Evolutionary conservation across 2,888 invertebrate genomes (phyloP).

Genomic region (Agelastica alni): DNA sequence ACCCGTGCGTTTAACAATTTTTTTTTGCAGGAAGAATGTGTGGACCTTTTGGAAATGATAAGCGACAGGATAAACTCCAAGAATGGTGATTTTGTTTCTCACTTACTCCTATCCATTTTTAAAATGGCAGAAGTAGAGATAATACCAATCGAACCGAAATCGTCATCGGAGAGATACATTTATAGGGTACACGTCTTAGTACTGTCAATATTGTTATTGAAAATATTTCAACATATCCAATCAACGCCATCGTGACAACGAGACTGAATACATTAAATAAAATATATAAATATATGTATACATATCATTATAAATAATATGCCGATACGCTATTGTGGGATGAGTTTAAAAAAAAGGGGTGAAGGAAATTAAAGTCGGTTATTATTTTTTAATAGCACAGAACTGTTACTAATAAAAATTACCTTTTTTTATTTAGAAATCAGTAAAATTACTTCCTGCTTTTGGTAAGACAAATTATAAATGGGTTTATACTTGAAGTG

Average conservation of each 20-base stretch:
- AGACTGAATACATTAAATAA: slow-evolving; percentile 40
- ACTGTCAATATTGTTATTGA: slow-evolving; percentile 36
- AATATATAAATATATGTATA: slow-evolving; percentile 23
- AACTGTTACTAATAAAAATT: too few species aligned
- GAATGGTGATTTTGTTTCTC: slow-evolving; percentile 83
- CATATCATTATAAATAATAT: slow-evolving; percentile 32
- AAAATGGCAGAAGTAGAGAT: slow-evolving; percentile 92
- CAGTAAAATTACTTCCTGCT: too few species aligned
- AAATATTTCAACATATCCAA: slow-evolving; percentile 25
- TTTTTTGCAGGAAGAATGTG: slow-evolving; percentile 78
- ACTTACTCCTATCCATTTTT: slow-evolving; percentile 85
- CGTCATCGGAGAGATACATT: slow-evolving; percentile 44
- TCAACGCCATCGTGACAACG: slow-evolving; percentile 51
- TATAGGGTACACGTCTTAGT: slow-evolving; percentile 34
- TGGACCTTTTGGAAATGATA: slow-evolving; percentile 76
- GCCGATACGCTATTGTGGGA: slow-evolving; percentile 23
- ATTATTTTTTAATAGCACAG: too few species aligned
- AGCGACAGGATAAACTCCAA: slow-evolving; percentile 84
- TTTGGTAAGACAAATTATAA: too few species aligned
- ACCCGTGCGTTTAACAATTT: too few species aligned
- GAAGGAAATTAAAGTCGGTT: too few species aligned
- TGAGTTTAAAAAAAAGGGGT: too few species aligned
- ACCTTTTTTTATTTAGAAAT: too few species aligned
- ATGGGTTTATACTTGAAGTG: too few species aligned
- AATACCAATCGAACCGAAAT: slow-evolving; percentile 73